Base-by-base conservation (phyloP, 2,888 invertebrate genomes). In the Eretmocerus hayati region DNA sequence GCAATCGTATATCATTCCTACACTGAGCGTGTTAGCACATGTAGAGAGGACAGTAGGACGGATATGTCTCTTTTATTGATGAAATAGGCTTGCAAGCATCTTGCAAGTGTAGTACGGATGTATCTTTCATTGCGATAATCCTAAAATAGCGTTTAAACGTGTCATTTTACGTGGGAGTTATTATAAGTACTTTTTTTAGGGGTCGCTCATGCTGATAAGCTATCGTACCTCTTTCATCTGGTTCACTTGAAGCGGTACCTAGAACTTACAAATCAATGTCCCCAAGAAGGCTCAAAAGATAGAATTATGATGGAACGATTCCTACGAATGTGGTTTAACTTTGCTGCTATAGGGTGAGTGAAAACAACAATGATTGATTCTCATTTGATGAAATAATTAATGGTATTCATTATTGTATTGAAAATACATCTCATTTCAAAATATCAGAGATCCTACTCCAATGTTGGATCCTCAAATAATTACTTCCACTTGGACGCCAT, bases 191-290 rank as follows among this genome's bases (percentile, higher is more conserved):
- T n/a, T n/a, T 16, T 31, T 41, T 19, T 37, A 54, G 83, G 82
- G 3, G 75, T 78, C 0, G 75, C 77, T 26, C 83, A 83, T 58
- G 77, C 73, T 0, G 83, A 83, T 53, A 83, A 83, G 1, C 65
- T 78, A 1, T 76, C 76, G 11, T 81, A 82, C 56, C 48, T 83
- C 1, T 74, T 82, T 22, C 77, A 75, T 22, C 1, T 42, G 2
- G 32, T 45, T 46, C 66, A n/a, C 31, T 30, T 41, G 41, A 66
- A 30, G 16, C 50, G 52, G 15, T 16, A 5, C 6, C 5, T 9
- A 13, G 31, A 46, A 2, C 19, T 49, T 23, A 42, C 46, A 18
- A n/a, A 43, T 6, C 11, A 20, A n/a, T 20, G 13, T 11, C 43
- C 35, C 11, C 8, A 55, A 19, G 30, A 55, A 19, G 55, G 58